Conservation (phyloP, 1,140 invertebrate species). For the Eupristina koningsbergeri region DNA sequence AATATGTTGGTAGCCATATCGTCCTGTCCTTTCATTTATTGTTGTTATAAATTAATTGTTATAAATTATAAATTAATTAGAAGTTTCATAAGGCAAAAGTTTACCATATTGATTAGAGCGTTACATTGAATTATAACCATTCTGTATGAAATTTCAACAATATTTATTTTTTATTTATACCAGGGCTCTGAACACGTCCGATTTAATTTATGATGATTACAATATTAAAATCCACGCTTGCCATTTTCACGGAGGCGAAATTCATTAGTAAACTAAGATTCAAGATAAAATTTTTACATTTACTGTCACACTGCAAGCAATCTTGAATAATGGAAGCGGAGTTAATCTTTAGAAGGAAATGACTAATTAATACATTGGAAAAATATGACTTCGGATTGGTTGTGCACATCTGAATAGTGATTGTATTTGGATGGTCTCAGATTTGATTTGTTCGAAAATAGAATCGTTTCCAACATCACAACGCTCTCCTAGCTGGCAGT, state of each 20-base stretch:
- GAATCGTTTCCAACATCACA: slow-evolving; percentile 54
- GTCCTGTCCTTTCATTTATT: too few species aligned
- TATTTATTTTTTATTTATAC: too few species aligned
- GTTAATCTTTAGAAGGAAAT: slow-evolving; percentile 38
- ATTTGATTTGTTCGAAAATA: slow-evolving; percentile 56
- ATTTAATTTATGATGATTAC: too few species aligned
- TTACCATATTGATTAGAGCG: too few species aligned
- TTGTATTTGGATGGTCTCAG: slow-evolving; percentile 33
- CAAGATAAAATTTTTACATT: neutral
- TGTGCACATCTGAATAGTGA: neutral
- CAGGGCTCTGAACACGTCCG: too few species aligned
- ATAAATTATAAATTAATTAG: too few species aligned
- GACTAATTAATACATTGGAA: slow-evolving; percentile 38
- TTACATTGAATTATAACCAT: too few species aligned
- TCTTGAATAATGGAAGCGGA: neutral
- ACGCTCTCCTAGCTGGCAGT: slow-evolving; percentile 54
- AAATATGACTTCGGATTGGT: slow-evolving; percentile 14
- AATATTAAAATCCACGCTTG: too few species aligned
- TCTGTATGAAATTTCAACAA: too few species aligned
- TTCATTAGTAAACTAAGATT: neutral
- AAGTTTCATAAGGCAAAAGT: too few species aligned
- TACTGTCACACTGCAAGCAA: neutral
- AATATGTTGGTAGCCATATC: too few species aligned
- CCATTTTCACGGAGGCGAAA: neutral
- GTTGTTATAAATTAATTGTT: too few species aligned